These are phyloP conservation scores for Lasiurus cinereus DNA, from an alignment of 2,113 vertebrate genomes.

Conservation along the genomic window DNA sequence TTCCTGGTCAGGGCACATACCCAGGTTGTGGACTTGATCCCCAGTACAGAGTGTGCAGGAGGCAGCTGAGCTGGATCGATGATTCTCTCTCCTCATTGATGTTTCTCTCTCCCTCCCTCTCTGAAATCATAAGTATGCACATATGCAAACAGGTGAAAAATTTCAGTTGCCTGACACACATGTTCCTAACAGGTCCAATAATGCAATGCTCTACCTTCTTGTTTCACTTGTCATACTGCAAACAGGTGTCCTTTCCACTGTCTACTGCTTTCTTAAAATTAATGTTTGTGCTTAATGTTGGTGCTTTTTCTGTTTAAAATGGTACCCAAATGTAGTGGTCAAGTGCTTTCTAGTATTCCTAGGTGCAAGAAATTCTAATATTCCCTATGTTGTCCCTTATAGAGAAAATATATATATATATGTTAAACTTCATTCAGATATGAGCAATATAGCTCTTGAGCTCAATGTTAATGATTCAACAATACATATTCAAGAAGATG, in stretches of 20 bases:
- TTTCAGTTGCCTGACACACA: not conserved
- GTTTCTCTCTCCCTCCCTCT: too few species aligned
- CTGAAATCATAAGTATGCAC: too few species aligned
- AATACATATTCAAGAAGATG: not conserved
- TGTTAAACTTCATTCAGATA: not conserved
- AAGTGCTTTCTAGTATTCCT: not conserved
- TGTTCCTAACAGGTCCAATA: not conserved
- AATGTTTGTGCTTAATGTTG: not conserved
- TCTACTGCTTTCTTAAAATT: not conserved
- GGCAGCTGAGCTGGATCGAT: too few species aligned
- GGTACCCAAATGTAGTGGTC: not conserved
- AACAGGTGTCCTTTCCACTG: not conserved
- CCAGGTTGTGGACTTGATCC: too few species aligned
- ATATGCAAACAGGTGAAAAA: not conserved
- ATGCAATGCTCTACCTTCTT: accelerated
- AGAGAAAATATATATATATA: not conserved
- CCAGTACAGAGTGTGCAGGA: too few species aligned
- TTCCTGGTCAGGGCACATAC: too few species aligned
- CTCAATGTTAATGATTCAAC: not conserved
- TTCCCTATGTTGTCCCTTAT: not conserved
- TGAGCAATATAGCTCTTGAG: not conserved
- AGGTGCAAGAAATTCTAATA: not conserved
- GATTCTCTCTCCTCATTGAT: too few species aligned
- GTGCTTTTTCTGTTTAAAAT: not conserved
- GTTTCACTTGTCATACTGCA: not conserved